phyloP scores from a whole-genome alignment of 2,797 vertebrate species.

The Falco biarmicus region DNA sequence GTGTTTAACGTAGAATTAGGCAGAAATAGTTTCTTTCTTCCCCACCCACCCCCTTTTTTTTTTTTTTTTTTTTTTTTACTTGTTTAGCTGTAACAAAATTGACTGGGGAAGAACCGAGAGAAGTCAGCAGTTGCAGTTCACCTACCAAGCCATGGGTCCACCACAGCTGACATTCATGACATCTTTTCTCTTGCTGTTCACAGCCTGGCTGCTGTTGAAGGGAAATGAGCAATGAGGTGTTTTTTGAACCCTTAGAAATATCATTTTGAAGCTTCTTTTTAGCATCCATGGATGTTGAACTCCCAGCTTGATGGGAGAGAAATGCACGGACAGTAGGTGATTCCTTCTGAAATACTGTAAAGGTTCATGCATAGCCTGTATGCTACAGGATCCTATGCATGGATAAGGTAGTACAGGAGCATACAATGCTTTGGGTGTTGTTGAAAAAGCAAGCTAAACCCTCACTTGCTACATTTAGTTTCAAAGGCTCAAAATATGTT shows the following conservation, averaged over 20 bases:
- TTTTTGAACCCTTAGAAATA: background rate
- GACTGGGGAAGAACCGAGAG: background rate
- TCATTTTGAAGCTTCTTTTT: background rate
- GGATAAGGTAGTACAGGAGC: background rate
- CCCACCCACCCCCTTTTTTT: no score
- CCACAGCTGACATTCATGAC: fast-evolving
- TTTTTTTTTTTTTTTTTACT: background rate
- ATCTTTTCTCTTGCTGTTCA: background rate
- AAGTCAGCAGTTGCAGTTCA: background rate
- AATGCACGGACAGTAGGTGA: background rate
- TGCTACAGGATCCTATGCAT: background rate
- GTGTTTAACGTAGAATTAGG: background rate
- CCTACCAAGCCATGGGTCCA: background rate
- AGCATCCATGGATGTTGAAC: background rate
- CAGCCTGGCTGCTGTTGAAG: background rate
- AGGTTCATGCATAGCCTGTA: background rate
- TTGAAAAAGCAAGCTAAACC: background rate
- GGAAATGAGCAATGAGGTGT: background rate
- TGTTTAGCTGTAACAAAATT: background rate
- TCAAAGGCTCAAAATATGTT: background rate
- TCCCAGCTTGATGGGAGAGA: background rate
- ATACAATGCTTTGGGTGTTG: background rate
- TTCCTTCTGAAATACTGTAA: background rate
- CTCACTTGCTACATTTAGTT: background rate
- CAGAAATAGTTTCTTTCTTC: background rate